A percentile compares a stretch with the other conserved stretches of the same genome.
phyloP scores from a whole-genome alignment of 2,888 invertebrate genomes.

The Polyploca ridens region DNA sequence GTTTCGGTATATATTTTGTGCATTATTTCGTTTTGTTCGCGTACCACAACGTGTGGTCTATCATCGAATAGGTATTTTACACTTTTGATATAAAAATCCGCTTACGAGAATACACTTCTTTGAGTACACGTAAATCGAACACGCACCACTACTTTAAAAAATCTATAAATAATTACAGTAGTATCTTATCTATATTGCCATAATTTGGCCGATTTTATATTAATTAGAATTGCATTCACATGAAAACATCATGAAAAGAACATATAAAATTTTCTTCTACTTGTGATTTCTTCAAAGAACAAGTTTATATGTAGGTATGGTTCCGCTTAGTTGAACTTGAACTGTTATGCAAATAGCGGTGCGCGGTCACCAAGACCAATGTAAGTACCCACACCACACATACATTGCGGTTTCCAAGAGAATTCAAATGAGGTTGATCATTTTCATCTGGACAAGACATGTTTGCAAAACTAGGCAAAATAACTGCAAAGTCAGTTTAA shows the following conservation, averaged over 20 bases:
- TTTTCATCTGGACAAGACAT: neutral
- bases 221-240: neutral
- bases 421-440: conserved; percentile 3
- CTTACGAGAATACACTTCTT: too few species aligned
- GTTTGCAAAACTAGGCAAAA: neutral
- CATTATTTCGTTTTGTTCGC: too few species aligned
- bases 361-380: conserved; percentile 20
- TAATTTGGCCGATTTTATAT: too few species aligned
- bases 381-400: neutral
- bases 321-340: conserved; percentile 29
- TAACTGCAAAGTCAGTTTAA: neutral
- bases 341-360: conserved; percentile 35
- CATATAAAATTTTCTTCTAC: neutral
- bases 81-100: too few species aligned
- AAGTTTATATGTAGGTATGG: conserved; percentile 14
- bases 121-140: too few species aligned
- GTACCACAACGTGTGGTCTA: too few species aligned
- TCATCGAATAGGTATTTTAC: too few species aligned
- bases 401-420: neutral
- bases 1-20: too few species aligned
- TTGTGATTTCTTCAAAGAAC: neutral
- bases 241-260: neutral
- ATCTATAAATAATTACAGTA: too few species aligned
- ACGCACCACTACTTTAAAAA: too few species aligned
- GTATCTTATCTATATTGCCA: too few species aligned